Percentiles rank a stretch among this genome's conserved stretches.
phyloP scores from a whole-genome alignment of 2,113 vertebrate species.

The Ornithorhynchus anatinus region DNA sequence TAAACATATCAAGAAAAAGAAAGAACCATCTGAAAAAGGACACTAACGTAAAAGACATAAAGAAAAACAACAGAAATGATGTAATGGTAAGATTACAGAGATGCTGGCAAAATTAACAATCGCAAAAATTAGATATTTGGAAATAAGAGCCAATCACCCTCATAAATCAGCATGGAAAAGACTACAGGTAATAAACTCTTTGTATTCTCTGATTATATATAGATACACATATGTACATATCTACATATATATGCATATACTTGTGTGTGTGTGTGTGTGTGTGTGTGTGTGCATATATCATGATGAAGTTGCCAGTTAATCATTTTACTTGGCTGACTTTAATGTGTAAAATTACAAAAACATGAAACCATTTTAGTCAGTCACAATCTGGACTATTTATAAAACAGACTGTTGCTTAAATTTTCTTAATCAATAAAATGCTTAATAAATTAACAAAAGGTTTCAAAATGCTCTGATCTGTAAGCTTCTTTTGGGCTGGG shows the following conservation, averaged over 20 bases:
- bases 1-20: background rate
- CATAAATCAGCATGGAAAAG: conserved; percentile 1
- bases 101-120: background rate
- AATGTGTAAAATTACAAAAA: conserved; percentile 21
- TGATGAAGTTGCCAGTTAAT: too few species aligned
- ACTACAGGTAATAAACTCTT: background rate
- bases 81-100: background rate
- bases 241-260: too few species aligned
- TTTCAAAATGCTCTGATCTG: background rate
- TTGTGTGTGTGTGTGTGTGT: too few species aligned
- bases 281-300: too few species aligned
- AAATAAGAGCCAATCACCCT: background rate
- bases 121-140: background rate
- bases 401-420: background rate
- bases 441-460: background rate
- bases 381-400: background rate
- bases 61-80: background rate
- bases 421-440: too few species aligned
- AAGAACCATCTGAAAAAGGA: background rate
- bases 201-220: background rate
- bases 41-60: background rate
- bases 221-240: too few species aligned
- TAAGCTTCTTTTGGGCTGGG: too few species aligned
- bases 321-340: conserved; percentile 9
- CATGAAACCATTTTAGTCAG: background rate